Conservation (phyloP, 2,888 invertebrate species). For the Horisme vitalbata region DNA sequence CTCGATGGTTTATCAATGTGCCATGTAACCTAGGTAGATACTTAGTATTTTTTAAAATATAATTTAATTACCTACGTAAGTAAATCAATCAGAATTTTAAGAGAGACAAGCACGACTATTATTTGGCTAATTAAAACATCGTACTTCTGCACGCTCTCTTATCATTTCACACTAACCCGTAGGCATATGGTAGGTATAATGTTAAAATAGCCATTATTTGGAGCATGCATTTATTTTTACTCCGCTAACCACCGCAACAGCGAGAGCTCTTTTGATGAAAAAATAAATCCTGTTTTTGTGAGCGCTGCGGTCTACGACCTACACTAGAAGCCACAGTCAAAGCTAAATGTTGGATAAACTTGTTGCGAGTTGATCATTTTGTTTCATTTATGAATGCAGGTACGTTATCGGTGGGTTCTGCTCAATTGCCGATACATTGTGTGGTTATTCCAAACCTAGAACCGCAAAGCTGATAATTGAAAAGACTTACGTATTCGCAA, state of each 20-base stretch:
- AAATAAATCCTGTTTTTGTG: slow-evolving; percentile 16
- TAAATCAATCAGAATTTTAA: too few relatives aligned
- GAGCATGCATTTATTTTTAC: slow-evolving; percentile 38
- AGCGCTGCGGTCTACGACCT: slow-evolving; percentile 15
- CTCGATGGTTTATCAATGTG: too few relatives aligned
- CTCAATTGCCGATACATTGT: not conserved
- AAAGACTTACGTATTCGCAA: slow-evolving; percentile 29
- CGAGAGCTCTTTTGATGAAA: slow-evolving; percentile 16
- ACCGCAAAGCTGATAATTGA: slow-evolving; percentile 7
- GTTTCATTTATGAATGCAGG: slow-evolving; percentile 8
- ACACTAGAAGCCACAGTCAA: not conserved
- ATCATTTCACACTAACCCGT: slow-evolving; percentile 24
- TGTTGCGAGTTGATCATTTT: slow-evolving; percentile 5
- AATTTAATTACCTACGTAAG: too few relatives aligned
- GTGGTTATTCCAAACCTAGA: slow-evolving; percentile 5
- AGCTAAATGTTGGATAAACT: slow-evolving; percentile 19
- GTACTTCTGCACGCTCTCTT: slow-evolving; percentile 1
- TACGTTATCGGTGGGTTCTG: slow-evolving; percentile 10
- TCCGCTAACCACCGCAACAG: slow-evolving; percentile 17
- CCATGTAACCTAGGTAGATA: too few relatives aligned
- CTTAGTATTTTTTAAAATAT: too few relatives aligned
- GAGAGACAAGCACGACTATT: too few relatives aligned
- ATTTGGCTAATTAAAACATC: not conserved
- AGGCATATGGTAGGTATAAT: slow-evolving; percentile 22
- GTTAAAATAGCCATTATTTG: slow-evolving; percentile 33